Base-by-base conservation (phyloP, 2,888 invertebrate species). In the Dynastes grantii region DNA sequence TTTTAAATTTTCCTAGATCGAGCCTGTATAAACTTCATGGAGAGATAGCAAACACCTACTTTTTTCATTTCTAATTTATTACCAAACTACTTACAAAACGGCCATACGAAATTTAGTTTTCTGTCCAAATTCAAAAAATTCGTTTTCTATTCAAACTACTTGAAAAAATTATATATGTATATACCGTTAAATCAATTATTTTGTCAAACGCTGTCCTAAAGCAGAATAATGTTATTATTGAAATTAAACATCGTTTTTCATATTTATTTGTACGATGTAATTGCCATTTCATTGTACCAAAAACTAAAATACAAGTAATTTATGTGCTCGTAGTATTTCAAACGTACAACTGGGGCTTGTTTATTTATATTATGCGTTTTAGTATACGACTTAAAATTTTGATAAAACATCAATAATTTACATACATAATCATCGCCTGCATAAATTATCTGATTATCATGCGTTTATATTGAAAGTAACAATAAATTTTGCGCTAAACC, bases 201-300 rank as follows among this genome's bases (percentile, higher is more conserved):
- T 16, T 32, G 16, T 53, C 32, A 55, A 58, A 37, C 37, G 0
- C 1, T 27, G 16, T 37, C 27, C 32, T 58, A 16, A 11, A 61
- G 40, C 37, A 40, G 58, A 73, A 73, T 73, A n/a, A 73, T 40
- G 58, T 58, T 73, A 73, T 40, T 32, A 58, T 22, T 32, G 58
- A 40, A 73, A 73, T 73, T 73, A 73, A 73, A 58, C 73, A 55
- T 73, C 73, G 40, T 73, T 73, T 73, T 73, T 73, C 73, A 73
- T 73, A 73, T 73, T 58, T 73, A 58, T 73, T 73, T 73, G 73
- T 8, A 40, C n/a, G 61, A 58, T 40, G 8, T 73, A 73, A 73
- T 73, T 73, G 73, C 73, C 16, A 58, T 32, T 73, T 58, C 58
- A 58, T 22, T 73, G 73, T 49, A 73, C 37, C 58, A 58, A 37